These are phyloP conservation scores for Lomographa bimaculata DNA, from an alignment of 2,888 invertebrate species.

Conservation along the genomic window DNA sequence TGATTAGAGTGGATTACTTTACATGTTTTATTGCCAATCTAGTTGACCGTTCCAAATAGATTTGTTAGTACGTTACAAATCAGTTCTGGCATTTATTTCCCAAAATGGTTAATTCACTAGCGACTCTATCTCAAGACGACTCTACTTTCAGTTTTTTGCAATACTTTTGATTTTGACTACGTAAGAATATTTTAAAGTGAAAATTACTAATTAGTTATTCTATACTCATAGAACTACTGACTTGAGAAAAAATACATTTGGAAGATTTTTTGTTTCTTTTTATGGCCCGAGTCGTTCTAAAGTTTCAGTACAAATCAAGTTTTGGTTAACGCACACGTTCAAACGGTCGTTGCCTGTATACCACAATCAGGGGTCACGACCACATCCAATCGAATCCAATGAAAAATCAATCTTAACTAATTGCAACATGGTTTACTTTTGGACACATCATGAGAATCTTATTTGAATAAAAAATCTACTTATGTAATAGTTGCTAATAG, in stretches of 20 bases:
- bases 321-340: slow-evolving; percentile 41
- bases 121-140: slow-evolving; percentile 1
- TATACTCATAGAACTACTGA: no score
- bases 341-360: slow-evolving; percentile 50
- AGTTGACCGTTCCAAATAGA: slow-evolving; percentile 9
- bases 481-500: slow-evolving; percentile 48
- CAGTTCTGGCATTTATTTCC: not conserved
- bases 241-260: no score
- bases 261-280: no score
- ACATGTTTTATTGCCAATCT: slow-evolving; percentile 15
- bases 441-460: slow-evolving; percentile 5
- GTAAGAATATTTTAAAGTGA: no score
- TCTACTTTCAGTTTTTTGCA: no score
- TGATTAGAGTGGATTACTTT: slow-evolving; percentile 22
- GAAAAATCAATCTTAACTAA: slow-evolving; percentile 26
- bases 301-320: slow-evolving; percentile 37
- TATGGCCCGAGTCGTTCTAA: slow-evolving; percentile 20
- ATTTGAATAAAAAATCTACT: slow-evolving; percentile 33
- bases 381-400: slow-evolving; percentile 9
- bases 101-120: not conserved
- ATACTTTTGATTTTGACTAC: no score
- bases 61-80: slow-evolving; percentile 1
- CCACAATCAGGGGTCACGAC: slow-evolving; percentile 54
- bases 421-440: slow-evolving; percentile 29
- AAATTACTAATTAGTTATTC: no score